Conservation (phyloP, 2,797 vertebrate genomes). For the Manis pentadactyla region DNA sequence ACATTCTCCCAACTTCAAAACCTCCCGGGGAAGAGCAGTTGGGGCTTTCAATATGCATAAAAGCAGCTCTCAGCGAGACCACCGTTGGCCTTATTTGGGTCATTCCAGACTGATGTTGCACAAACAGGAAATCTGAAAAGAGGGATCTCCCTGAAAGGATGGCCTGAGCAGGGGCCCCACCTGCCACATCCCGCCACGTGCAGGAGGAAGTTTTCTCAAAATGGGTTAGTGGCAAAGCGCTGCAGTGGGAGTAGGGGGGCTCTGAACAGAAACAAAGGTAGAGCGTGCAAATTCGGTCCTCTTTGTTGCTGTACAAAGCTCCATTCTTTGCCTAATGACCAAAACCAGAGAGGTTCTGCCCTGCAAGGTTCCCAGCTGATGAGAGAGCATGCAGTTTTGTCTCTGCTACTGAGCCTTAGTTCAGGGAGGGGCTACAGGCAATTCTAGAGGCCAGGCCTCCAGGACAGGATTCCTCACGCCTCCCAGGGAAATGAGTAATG, state of each 20-base stretch:
- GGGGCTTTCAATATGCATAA: neutral
- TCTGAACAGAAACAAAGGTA: neutral
- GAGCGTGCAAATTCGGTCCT: neutral
- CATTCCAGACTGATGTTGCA: neutral
- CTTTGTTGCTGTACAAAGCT: neutral
- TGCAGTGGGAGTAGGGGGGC: neutral
- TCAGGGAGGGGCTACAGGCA: neutral
- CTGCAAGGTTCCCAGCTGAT: neutral
- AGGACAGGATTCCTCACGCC: too few species aligned
- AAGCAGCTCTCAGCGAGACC: too few species aligned
- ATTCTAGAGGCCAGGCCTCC: neutral
- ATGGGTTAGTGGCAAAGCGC: neutral
- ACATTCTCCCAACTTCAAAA: neutral
- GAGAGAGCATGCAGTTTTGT: neutral
- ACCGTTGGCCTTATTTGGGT: neutral
- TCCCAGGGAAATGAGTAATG: neutral
- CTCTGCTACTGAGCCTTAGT: neutral
- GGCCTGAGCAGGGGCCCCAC: neutral
- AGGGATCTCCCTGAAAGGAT: neutral
- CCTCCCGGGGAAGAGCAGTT: too few species aligned
- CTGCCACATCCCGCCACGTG: fast-evolving
- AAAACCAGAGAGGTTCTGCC: neutral
- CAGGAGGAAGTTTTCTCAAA: neutral
- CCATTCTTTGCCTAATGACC: neutral
- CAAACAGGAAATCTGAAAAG: neutral